Percentiles rank a stretch among this genome's conserved stretches.
phyloP scores from a whole-genome alignment of 2,113 vertebrate genomes.

The Sceloporus undulatus region DNA sequence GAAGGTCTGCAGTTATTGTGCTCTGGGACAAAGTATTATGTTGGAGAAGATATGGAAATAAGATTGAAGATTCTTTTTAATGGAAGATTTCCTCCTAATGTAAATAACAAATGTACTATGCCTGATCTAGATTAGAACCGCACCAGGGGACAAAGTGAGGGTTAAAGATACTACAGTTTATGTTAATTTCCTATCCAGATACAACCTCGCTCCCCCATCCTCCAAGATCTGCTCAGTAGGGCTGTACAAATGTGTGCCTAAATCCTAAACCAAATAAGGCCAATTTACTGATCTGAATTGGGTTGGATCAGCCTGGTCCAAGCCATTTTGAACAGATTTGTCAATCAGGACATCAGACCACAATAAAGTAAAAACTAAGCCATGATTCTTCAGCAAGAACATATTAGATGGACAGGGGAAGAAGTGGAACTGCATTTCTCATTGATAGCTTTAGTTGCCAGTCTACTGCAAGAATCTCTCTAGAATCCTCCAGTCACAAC shows the following conservation, averaged over 20 bases:
- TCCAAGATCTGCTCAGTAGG: background rate
- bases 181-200: background rate
- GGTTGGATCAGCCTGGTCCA: too few species aligned
- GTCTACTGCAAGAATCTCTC: too few species aligned
- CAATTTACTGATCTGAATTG: too few species aligned
- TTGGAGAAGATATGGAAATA: background rate
- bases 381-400: background rate
- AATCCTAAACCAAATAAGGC: too few species aligned
- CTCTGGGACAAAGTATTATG: background rate
- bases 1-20: background rate
- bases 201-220: background rate
- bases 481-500: too few species aligned
- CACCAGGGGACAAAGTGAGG: background rate
- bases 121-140: background rate
- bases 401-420: too few species aligned
- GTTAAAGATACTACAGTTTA: background rate
- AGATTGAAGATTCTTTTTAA: background rate
- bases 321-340: too few species aligned
- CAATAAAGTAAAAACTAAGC: too few species aligned
- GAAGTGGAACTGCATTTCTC: too few species aligned
- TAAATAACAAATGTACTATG: background rate
- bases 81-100: background rate
- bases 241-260: background rate
- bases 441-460: too few species aligned
- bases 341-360: too few species aligned